Base-by-base conservation (phyloP, 2,113 vertebrate species). In the Nestor notabilis region DNA sequence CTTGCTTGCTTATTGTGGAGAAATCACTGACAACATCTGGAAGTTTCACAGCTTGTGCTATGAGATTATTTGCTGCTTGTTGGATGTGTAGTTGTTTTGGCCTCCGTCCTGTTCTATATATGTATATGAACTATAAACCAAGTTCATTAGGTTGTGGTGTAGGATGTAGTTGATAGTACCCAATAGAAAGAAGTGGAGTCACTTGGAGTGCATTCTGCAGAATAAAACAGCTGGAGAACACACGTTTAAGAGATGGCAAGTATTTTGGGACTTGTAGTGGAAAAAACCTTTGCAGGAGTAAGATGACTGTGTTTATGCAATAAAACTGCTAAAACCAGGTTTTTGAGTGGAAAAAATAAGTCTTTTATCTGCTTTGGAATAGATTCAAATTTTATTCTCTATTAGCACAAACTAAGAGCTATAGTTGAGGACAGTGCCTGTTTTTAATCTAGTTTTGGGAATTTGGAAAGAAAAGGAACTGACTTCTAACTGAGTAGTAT, bases 261-360 rank as follows among this genome's bases (percentile, higher is more conserved):
- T 87, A 61, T 21, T 84, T 82, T 89, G 81, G 74, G 87, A 39
- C 77, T 87, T 68, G 19, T 10, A 78, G 35, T 56, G 89, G 81
- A 91, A 94, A 90, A 95, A 95, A 91, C 5, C n/a, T 87, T 89
- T 76, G 53, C 35, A 70, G 69, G 56, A 93, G 23, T 87, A 23
- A 49, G 37, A 72, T 31, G 17, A 46, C 44, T 91, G 24, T 81
- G 25, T 92, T 80, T 78, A 7, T 65, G 35, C 65, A 81, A 44
- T 87, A 66, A 85, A 95, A 87, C 13, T 83, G 58, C 90, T 84
- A 87, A 91, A 90, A 91, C 4, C 21, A 31, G 10, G 5, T 60
- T 15, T 84, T 79, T 39, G 39, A 93, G 31, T 68, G 89, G 76
- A 65, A 89, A 64, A 87, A 47, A 64, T 21, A 65, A 65, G 71